Evolutionary conservation across 1,140 invertebrate genomes (phyloP).

Genomic region (Achroia grisella): DNA sequence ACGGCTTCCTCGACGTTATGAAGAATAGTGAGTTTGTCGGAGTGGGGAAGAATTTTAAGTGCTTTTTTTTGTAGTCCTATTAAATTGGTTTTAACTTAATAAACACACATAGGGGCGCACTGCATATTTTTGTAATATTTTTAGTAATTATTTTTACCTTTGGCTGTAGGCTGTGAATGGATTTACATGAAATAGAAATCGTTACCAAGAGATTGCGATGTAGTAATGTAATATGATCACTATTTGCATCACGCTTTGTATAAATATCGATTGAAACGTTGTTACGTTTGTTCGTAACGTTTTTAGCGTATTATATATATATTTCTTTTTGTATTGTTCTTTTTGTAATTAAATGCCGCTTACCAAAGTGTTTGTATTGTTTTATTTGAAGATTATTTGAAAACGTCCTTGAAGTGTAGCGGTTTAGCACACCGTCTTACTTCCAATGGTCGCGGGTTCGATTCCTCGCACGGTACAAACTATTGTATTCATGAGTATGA

Average conservation of each 20-base stretch:
- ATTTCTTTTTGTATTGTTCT: constrained; percentile 43
- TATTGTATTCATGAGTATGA: too few species aligned
- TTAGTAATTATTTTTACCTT: neutral
- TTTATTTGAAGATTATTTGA: constrained; percentile 10
- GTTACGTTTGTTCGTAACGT: constrained; percentile 17
- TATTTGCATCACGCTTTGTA: constrained; percentile 30
- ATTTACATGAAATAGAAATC: constrained; percentile 1
- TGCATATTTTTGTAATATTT: constrained; percentile 1
- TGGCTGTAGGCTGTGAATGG: constrained; percentile 29
- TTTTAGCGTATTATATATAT: constrained; percentile 34
- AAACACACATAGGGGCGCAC: too few species aligned
- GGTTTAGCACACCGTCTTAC: too few species aligned
- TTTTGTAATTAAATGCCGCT: constrained; percentile 58
- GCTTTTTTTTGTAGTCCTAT: too few species aligned
- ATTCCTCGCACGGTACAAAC: too few species aligned
- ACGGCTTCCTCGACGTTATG: too few species aligned
- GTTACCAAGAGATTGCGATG: constrained; percentile 53
- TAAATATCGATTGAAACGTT: constrained; percentile 5
- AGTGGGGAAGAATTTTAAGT: too few species aligned
- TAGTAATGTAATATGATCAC: constrained; percentile 18
- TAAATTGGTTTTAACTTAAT: too few species aligned
- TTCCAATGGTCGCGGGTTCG: too few species aligned
- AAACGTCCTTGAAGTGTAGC: too few species aligned
- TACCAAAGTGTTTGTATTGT: constrained; percentile 46
- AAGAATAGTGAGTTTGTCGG: too few species aligned